Percentiles rank a stretch among this genome's conserved stretches.
These are phyloP conservation scores for Hirtodrosophila cameraria DNA, from an alignment of 2,888 invertebrate species.

Conservation along the genomic window DNA sequence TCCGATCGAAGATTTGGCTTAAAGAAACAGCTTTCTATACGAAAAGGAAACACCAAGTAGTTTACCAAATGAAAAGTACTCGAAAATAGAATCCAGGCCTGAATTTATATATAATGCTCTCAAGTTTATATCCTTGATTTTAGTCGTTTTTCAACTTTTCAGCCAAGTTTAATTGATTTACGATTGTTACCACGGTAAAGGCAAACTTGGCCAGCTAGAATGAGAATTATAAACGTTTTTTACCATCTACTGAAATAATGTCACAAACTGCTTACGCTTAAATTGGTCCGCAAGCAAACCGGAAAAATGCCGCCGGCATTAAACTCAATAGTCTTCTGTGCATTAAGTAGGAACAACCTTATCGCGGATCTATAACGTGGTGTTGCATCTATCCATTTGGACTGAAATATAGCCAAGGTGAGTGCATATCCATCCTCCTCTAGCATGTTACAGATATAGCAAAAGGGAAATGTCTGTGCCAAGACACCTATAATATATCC, in stretches of 20 bases:
- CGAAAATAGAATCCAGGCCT: too few relatives aligned
- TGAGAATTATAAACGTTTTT: background rate
- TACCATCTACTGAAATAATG: background rate
- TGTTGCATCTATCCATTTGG: constrained; percentile 2
- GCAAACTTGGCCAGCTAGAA: constrained; percentile 10
- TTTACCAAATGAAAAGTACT: too few relatives aligned
- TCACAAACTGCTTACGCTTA: background rate
- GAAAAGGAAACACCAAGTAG: too few relatives aligned
- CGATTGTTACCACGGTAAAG: background rate
- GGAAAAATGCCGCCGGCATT: constrained; percentile 9
- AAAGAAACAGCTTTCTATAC: too few relatives aligned
- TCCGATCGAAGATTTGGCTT: too few relatives aligned
- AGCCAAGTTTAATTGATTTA: constrained; percentile 5
- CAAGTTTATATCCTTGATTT: too few relatives aligned
- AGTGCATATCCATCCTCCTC: background rate
- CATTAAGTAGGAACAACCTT: background rate
- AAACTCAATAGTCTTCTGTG: constrained; percentile 1
- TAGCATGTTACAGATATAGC: constrained; percentile 3
- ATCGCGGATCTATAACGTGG: constrained; percentile 1
- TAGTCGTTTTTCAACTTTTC: background rate
- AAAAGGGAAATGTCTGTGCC: constrained; percentile 7
- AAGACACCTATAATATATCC: background rate
- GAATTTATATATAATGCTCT: too few relatives aligned
- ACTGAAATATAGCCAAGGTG: constrained; percentile 4
- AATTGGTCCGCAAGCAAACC: constrained; percentile 3